phyloP scores from a whole-genome alignment of 2,113 vertebrate genomes.

The Melanerpes aurifrons region DNA sequence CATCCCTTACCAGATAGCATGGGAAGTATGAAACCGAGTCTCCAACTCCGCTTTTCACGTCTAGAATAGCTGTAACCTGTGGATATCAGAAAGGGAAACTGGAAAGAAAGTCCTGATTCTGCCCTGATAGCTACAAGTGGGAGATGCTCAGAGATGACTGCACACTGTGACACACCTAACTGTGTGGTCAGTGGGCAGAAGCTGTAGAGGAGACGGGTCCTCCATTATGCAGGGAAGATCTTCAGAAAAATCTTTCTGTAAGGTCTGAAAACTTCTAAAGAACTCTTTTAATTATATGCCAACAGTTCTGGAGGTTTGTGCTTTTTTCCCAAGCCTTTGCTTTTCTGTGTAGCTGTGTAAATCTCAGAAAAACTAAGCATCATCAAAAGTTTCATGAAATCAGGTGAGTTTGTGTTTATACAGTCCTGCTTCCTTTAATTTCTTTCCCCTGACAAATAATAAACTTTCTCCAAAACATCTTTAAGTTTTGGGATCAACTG shows the following conservation, averaged over 20 bases:
- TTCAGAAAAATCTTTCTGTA: not conserved
- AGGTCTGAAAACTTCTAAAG: not conserved
- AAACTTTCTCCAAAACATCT: not conserved
- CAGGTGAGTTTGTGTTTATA: not conserved
- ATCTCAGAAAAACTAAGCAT: not conserved
- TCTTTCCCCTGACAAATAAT: not conserved
- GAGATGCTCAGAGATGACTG: not conserved
- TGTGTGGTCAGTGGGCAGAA: fast-evolving
- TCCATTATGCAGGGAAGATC: not conserved
- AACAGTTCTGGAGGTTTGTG: not conserved
- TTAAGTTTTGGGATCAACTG: not conserved
- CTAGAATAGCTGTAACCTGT: not conserved
- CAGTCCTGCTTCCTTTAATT: not conserved
- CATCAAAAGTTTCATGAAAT: not conserved
- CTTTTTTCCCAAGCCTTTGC: not conserved
- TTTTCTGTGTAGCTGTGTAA: not conserved
- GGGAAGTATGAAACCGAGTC: not conserved
- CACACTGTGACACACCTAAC: not conserved
- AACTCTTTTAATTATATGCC: not conserved
- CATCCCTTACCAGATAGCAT: not conserved
- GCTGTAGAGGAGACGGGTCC: not conserved
- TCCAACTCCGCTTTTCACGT: not conserved
- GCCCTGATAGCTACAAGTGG: not conserved
- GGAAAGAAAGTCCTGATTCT: not conserved
- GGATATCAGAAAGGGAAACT: not conserved